These are phyloP conservation scores for Battus philenor DNA, from an alignment of 1,140 invertebrate genomes.

Conservation along the genomic window DNA sequence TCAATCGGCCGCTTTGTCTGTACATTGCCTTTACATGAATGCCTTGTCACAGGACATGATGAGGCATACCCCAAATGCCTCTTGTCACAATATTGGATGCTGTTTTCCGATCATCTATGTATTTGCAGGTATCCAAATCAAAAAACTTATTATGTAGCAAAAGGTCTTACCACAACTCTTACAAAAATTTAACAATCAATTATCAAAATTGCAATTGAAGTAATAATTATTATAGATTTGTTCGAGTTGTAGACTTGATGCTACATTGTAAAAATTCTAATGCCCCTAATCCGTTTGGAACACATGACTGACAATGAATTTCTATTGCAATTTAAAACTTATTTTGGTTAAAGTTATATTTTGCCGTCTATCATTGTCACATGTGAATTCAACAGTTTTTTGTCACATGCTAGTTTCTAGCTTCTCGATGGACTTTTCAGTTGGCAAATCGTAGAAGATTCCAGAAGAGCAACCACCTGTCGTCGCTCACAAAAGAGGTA, in stretches of 20 bases:
- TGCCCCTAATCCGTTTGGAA: constrained; percentile 38
- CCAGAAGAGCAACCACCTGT: constrained; percentile 19
- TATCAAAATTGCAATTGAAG: too few species aligned
- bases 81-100: constrained; percentile 47
- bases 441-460: constrained; percentile 50
- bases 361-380: constrained; percentile 20
- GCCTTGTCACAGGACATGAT: constrained; percentile 28
- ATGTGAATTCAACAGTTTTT: constrained; percentile 18
- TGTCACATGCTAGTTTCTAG: constrained; percentile 46
- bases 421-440: constrained; percentile 72
- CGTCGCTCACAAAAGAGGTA: constrained; percentile 50
- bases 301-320: constrained; percentile 37
- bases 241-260: constrained; percentile 36
- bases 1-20: constrained; percentile 13
- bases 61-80: constrained; percentile 37
- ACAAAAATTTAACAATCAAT: too few species aligned
- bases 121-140: constrained; percentile 65
- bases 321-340: constrained; percentile 10
- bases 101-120: constrained; percentile 64
- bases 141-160: constrained; percentile 39
- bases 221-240: too few species aligned
- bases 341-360: constrained; percentile 11
- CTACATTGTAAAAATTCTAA: constrained; percentile 33
- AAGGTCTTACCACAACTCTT: constrained; percentile 29
- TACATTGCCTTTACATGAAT: too few species aligned